A percentile compares a stretch with the other conserved stretches of the same genome.
These are phyloP conservation scores for Prochilodus magdalenae DNA, from an alignment of 2,113 vertebrate species.

Conservation along the genomic window DNA sequence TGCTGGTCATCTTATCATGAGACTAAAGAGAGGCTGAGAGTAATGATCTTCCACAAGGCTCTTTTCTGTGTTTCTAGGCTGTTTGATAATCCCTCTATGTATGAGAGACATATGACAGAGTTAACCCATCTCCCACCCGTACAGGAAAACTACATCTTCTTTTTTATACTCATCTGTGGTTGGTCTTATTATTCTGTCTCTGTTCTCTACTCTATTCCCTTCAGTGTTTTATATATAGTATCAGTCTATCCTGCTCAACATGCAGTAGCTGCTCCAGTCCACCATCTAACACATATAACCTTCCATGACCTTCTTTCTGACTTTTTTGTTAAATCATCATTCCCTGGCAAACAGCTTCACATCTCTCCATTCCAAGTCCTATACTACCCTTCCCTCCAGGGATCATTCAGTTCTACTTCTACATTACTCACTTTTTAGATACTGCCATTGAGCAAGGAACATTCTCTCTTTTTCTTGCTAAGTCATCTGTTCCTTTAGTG, in stretches of 20 bases:
- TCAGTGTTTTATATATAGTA: neutral
- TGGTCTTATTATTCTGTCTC: neutral
- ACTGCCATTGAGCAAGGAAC: no score
- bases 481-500: constrained; percentile 48
- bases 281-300: neutral
- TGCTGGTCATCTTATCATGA: constrained; percentile 67
- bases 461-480: no score
- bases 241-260: neutral
- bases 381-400: neutral
- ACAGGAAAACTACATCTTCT: neutral
- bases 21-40: constrained; percentile 57
- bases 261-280: neutral
- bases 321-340: neutral
- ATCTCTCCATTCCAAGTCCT: neutral
- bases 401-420: constrained; percentile 22
- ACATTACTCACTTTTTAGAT: no score
- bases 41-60: constrained; percentile 57
- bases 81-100: constrained; percentile 68
- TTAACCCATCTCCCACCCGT: neutral
- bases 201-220: neutral
- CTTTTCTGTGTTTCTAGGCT: constrained; percentile 63
- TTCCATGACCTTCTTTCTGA: neutral
- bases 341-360: neutral
- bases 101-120: constrained; percentile 63
- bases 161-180: constrained; percentile 26